Percentiles rank a stretch among this genome's conserved stretches.
Conservation (phyloP, 2,888 invertebrate genomes). For the Acleris holmiana region DNA sequence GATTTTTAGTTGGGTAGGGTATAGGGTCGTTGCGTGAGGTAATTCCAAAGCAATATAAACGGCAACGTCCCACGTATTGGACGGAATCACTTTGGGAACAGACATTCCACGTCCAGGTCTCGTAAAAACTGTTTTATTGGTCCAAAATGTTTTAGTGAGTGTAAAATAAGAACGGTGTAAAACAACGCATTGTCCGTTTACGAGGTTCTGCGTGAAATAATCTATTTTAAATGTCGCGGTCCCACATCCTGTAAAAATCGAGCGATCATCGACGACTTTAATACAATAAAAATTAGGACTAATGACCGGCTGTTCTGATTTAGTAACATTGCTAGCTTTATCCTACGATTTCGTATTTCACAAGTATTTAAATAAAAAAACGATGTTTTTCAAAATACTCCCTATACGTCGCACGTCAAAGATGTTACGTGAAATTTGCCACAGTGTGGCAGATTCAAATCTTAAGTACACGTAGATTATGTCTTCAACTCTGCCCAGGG, state of each 20-base stretch:
- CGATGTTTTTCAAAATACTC: no score
- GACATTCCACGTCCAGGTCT: constrained; percentile 64
- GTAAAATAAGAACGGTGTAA: constrained; percentile 78
- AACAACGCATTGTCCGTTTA: constrained; percentile 68
- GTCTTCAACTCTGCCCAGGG: no score
- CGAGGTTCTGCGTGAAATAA: constrained; percentile 49
- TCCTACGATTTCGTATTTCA: no score
- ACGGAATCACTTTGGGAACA: constrained; percentile 68
- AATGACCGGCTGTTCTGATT: constrained; percentile 2
- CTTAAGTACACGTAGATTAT: no score
- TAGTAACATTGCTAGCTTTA: no score
- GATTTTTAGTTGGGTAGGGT: neutral
- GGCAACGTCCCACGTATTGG: constrained; percentile 48
- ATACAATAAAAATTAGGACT: constrained; percentile 1
- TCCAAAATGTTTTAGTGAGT: constrained; percentile 75
- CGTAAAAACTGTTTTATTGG: constrained; percentile 78
- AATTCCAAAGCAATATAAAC: constrained; percentile 46
- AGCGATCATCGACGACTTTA: constrained; percentile 2
- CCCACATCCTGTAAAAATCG: constrained; percentile 35
- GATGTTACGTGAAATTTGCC: no score
- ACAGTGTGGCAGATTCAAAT: no score
- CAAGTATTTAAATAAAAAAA: no score
- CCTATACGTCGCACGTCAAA: no score
- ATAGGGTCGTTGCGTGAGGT: constrained; percentile 37
- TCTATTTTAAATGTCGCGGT: constrained; percentile 52